A percentile compares a stretch with the other conserved stretches of the same genome.
Conservation (phyloP, 2,113 vertebrate species). For the Nothobranchius furzeri region DNA sequence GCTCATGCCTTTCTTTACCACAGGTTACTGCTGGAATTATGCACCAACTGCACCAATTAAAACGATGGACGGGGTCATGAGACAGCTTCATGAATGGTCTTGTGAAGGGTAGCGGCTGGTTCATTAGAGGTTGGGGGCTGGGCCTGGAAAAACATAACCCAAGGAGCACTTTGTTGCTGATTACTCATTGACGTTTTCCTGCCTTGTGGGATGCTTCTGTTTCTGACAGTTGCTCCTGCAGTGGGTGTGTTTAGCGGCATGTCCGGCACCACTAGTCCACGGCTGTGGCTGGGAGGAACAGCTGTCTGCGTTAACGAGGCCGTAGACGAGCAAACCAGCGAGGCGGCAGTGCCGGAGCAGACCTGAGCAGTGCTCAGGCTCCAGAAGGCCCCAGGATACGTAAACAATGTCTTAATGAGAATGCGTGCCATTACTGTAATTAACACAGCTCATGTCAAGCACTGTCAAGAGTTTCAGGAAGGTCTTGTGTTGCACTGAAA, state of each 20-base stretch:
- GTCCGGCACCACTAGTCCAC: constrained; percentile 64
- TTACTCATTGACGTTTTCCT: constrained; percentile 71
- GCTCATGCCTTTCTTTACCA: constrained; percentile 11
- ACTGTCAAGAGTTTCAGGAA: constrained; percentile 76
- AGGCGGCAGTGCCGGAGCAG: constrained; percentile 55
- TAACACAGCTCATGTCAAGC: constrained; percentile 80
- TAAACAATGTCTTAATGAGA: constrained; percentile 82
- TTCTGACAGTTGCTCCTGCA: constrained; percentile 61
- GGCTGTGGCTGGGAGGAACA: constrained; percentile 78
- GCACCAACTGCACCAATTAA: constrained; percentile 42
- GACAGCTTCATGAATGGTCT: constrained; percentile 30
- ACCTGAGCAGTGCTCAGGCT: constrained; percentile 60
- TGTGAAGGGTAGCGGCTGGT: constrained; percentile 44
- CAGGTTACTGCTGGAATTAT: constrained; percentile 45
- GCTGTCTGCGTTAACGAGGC: constrained; percentile 80
- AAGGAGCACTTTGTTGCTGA: constrained; percentile 60
- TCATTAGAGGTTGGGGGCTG: constrained; percentile 26
- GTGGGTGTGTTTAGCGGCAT: constrained; percentile 54
- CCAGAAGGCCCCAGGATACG: constrained; percentile 68
- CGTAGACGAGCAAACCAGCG: constrained; percentile 50
- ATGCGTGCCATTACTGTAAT: constrained; percentile 81
- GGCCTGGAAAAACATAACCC: constrained; percentile 47
- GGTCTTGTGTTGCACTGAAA: constrained; percentile 63
- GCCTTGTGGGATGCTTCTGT: constrained; percentile 67
- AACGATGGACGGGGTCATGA: constrained; percentile 24